Percentiles rank a stretch among this genome's conserved stretches.
phyloP scores from a whole-genome alignment of 2,888 invertebrate species.

The Lobophora halterata region DNA sequence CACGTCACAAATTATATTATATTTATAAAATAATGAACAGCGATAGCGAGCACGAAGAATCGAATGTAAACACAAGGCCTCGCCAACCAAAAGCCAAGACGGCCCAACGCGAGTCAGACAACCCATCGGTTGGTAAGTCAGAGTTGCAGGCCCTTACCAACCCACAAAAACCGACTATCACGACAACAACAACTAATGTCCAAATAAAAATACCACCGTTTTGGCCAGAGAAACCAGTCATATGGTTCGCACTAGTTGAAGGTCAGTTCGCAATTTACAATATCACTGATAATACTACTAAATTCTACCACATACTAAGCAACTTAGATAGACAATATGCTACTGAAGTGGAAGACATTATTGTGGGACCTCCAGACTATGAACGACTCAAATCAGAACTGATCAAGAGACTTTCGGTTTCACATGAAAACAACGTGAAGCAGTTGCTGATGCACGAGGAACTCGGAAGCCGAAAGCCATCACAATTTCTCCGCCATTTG shows the following conservation, averaged over 20 bases:
- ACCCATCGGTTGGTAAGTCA: too few relatives aligned
- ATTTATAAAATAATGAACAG: too few relatives aligned
- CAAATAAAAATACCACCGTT: too few relatives aligned
- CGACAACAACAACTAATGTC: too few relatives aligned
- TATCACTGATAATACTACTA: constrained; percentile 2
- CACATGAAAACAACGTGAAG: constrained; percentile 6
- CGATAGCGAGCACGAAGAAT: too few relatives aligned
- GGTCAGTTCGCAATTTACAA: not conserved
- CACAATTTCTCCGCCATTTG: constrained; percentile 23
- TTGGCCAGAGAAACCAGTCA: constrained; percentile 2
- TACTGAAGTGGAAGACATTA: constrained; percentile 8
- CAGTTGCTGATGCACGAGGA: constrained; percentile 25
- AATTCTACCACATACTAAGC: constrained; percentile 1
- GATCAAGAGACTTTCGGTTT: constrained; percentile 5
- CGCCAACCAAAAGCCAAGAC: too few relatives aligned
- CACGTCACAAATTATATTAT: too few relatives aligned
- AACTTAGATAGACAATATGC: constrained; percentile 5
- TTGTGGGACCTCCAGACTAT: constrained; percentile 2
- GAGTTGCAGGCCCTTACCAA: too few relatives aligned
- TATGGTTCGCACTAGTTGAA: constrained; percentile 12
- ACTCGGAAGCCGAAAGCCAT: constrained; percentile 28
- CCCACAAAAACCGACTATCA: too few relatives aligned
- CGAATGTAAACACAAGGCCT: too few relatives aligned
- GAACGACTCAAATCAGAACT: constrained; percentile 9
- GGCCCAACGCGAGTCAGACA: too few relatives aligned